Base-by-base conservation (phyloP, 2,113 vertebrate genomes). In the Phycodurus eques region DNA sequence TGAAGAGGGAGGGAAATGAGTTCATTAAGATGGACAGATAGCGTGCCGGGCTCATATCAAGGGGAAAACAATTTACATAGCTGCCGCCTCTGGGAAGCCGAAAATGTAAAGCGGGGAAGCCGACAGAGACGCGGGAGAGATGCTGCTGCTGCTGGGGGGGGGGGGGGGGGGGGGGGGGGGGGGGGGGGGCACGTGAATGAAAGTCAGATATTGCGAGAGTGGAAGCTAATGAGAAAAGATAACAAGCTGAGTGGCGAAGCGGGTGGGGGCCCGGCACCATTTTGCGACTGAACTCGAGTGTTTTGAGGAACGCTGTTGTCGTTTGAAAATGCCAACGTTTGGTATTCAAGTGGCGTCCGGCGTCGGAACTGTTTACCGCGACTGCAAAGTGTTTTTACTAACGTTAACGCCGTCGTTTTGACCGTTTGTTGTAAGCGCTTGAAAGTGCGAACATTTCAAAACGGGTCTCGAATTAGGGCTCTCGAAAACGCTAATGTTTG, bases 21-120 rank as follows among this genome's bases (percentile, higher is more conserved):
- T 68, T 64, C 70, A 80, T 83, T 77, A 81, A 81, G 78, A 87
- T 80, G 59, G 80, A 77, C 80, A 70, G 80, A 88, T 78, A 84
- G 66, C 33, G 76, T 35, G 70, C 71, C 0, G 35, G 47, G 60
- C 70, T 76, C 66, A 73, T 56, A 85, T 76, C 47, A 82, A 72
- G 76, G 69, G 70, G 76, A 84, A 76, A 87, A 88, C 80, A 79
- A 87, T 89, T 90, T 85, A 80, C 83, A 91, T 86, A 80, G 60
- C 83, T 78, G 82, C 72, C 9, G 33, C 73, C 44, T 39, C 11
- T 17, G 70, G 80, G 79, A 81, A 66, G 33, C 63, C 74, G 51
- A 60, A 73, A 51, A 39, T 6, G 35, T 39, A 54, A 70, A 80
- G 64, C 62, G 39, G 2, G 17, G 20, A 46, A 22, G 63, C 43